Percentiles rank a stretch among this genome's conserved stretches.
Evolutionary conservation across 2,888 invertebrate genomes (phyloP).

Genomic region (Epirrhoe tristata): DNA sequence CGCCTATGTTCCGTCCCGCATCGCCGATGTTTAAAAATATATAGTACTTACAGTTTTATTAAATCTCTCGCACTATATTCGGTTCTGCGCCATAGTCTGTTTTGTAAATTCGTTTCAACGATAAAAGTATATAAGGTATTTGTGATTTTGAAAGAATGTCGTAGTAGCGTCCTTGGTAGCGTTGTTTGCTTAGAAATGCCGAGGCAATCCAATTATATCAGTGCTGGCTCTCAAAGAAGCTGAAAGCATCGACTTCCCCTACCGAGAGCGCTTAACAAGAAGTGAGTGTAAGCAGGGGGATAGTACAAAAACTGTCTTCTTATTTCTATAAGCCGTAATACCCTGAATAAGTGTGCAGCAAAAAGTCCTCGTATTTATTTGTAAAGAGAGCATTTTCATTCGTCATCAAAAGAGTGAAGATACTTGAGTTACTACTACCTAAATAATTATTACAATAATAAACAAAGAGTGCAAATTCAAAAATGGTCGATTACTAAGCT

Average conservation of each 20-base stretch:
- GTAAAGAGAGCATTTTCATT: background rate
- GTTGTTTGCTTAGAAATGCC: slow-evolving; percentile 60
- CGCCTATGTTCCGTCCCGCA: too few species aligned
- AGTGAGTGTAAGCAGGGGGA: slow-evolving; percentile 39
- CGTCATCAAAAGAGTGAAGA: background rate
- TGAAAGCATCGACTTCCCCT: slow-evolving; percentile 52
- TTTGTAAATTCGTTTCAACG: background rate
- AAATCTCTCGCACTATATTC: background rate
- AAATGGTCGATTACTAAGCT: too few species aligned
- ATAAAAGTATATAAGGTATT: slow-evolving; percentile 1
- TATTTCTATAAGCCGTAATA: slow-evolving; percentile 26
- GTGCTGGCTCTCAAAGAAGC: slow-evolving; percentile 70
- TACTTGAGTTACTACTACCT: background rate
- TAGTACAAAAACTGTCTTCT: slow-evolving; percentile 28
- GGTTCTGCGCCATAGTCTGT: background rate
- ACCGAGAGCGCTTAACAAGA: slow-evolving; percentile 54
- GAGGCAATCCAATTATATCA: slow-evolving; percentile 78
- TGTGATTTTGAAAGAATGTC: slow-evolving; percentile 20
- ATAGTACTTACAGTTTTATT: too few species aligned
- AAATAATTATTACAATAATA: too few species aligned
- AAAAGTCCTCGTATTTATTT: slow-evolving; percentile 1
- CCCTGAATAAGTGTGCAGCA: slow-evolving; percentile 13
- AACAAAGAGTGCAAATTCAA: too few species aligned
- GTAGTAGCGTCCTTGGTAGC: slow-evolving; percentile 31
- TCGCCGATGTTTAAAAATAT: too few species aligned